A percentile compares a stretch with the other conserved stretches of the same genome.
Conservation (phyloP, 2,888 invertebrate species). For the Orthosia gothica region DNA sequence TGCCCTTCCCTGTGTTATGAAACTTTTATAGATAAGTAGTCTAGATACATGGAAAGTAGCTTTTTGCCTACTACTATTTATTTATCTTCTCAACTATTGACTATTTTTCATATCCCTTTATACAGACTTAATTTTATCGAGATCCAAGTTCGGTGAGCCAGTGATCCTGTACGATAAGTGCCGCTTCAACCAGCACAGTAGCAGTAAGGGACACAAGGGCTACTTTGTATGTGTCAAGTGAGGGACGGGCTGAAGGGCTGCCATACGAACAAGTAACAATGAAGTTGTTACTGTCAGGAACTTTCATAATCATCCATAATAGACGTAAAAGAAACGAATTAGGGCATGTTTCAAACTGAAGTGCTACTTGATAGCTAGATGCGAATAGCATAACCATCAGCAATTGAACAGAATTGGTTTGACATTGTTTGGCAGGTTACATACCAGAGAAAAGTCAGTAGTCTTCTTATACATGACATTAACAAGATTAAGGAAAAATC, state of each 20-base stretch:
- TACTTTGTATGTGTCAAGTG: constrained; percentile 76
- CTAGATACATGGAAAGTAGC: too few species aligned
- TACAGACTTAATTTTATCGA: constrained; percentile 11
- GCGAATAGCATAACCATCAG: too few species aligned
- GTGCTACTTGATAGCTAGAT: too few species aligned
- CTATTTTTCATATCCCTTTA: not conserved
- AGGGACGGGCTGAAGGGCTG: constrained; percentile 75
- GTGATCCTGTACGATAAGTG: constrained; percentile 31
- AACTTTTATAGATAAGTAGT: too few species aligned
- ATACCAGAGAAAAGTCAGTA: not conserved
- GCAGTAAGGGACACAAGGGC: constrained; percentile 63
- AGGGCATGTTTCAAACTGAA: not conserved
- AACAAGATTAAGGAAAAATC: too few species aligned
- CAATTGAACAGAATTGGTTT: not conserved
- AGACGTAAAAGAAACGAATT: not conserved
- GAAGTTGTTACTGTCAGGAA: too few species aligned
- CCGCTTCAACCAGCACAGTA: constrained; percentile 53
- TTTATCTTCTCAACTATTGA: too few species aligned
- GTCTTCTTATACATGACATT: not conserved
- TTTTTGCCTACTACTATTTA: too few species aligned
- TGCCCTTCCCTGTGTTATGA: too few species aligned
- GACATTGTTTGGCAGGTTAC: not conserved
- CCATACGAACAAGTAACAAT: too few species aligned
- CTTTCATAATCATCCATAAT: constrained; percentile 42
- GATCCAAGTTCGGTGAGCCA: constrained; percentile 11